Percentiles rank a stretch among this genome's conserved stretches.
Evolutionary conservation across 2,797 vertebrate genomes (phyloP).

Genomic region (Lacerta bilineata): DNA sequence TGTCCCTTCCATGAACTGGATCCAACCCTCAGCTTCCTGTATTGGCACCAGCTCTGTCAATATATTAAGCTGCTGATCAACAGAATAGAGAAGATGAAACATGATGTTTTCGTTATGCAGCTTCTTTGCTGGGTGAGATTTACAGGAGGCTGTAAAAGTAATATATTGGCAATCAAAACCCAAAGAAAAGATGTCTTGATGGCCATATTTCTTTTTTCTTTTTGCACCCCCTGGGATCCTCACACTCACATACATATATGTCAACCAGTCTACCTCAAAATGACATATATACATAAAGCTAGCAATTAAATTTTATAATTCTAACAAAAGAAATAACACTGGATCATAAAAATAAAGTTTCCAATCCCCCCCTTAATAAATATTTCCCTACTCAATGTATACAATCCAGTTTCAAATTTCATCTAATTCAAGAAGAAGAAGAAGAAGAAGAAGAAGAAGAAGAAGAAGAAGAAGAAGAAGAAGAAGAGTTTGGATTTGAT

Average conservation of each 20-base stretch:
- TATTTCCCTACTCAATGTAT: background rate
- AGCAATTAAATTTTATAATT: constrained; percentile 24
- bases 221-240: background rate
- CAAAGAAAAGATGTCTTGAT: constrained; percentile 30
- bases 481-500: too few species aligned
- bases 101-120: constrained; percentile 21
- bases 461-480: too few species aligned
- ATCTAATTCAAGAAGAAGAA: background rate
- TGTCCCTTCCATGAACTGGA: background rate
- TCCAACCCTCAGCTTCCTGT: background rate
- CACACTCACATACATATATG: background rate
- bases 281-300: constrained; percentile 6
- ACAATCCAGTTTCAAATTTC: background rate
- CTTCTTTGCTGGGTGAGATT: constrained; percentile 15
- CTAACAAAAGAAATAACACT: background rate
- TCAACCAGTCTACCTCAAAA: background rate
- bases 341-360: background rate
- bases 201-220: constrained; percentile 25
- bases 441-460: too few species aligned
- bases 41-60: background rate
- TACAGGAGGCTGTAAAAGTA: constrained; percentile 26
- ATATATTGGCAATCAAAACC: constrained; percentile 42
- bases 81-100: constrained; percentile 22
- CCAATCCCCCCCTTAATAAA: background rate
- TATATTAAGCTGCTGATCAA: constrained; percentile 25